phyloP scores from a whole-genome alignment of 2,797 vertebrate genomes.

The Neosilurus mollespiculum region DNA sequence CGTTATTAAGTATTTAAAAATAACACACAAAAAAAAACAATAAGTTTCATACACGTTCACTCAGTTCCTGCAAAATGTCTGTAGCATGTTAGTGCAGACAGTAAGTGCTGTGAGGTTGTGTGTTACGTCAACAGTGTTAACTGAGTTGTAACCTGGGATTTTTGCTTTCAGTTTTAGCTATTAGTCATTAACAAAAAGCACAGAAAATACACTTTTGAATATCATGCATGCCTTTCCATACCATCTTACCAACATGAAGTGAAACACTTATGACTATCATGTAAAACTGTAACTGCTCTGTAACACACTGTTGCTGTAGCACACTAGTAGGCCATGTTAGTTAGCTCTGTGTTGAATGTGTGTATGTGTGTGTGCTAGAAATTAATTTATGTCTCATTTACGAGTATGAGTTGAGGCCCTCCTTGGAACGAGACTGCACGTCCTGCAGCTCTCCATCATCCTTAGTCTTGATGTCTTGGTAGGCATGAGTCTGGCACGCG shows the following conservation, averaged over 20 bases:
- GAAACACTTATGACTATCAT: slow-evolving; percentile 35
- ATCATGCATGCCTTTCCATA: slow-evolving; percentile 44
- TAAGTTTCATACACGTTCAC: slow-evolving; percentile 76
- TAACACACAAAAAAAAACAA: slow-evolving; percentile 60
- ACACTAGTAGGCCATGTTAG: slow-evolving; percentile 49
- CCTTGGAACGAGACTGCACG: slow-evolving; percentile 96
- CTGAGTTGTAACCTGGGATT: slow-evolving; percentile 27
- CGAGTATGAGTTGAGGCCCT: slow-evolving; percentile 99
- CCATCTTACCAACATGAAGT: slow-evolving; percentile 21
- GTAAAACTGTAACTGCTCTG: slow-evolving; percentile 34
- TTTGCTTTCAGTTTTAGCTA: slow-evolving; percentile 9
- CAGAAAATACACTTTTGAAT: slow-evolving; percentile 31
- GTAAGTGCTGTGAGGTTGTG: slow-evolving; percentile 61
- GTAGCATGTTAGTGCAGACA: slow-evolving; percentile 78
- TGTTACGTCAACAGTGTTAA: slow-evolving; percentile 46
- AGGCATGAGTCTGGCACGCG: slow-evolving; percentile 93
- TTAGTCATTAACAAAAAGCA: slow-evolving; percentile 44
- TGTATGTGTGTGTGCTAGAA: slow-evolving; percentile 36
- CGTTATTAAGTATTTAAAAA: slow-evolving; percentile 53
- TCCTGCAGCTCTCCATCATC: slow-evolving; percentile 97
- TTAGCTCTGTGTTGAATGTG: slow-evolving; percentile 46
- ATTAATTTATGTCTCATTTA: slow-evolving; percentile 71
- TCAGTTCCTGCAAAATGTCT: slow-evolving; percentile 78
- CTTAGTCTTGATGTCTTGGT: slow-evolving; percentile 99
- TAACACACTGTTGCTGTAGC: slow-evolving; percentile 45